Base-by-base conservation (phyloP, 2,888 invertebrate species). In the Cinara cedri region DNA sequence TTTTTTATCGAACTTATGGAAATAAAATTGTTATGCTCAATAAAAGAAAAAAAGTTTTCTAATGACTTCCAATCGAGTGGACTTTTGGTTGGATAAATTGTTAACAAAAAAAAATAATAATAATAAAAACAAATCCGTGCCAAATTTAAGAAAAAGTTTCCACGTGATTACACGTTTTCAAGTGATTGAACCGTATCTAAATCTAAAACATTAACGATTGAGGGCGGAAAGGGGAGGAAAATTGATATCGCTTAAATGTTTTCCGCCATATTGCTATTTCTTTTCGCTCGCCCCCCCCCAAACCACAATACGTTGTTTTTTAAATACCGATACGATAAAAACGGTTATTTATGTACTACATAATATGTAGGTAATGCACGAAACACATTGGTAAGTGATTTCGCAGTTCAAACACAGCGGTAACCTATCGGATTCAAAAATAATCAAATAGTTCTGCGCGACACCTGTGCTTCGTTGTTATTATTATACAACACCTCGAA, bases 71-170 rank as follows among this genome's bases (percentile, higher is more conserved):
- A 46, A 51, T 62, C 42, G 42, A 70, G 19, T 9, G 11, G 42
- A 62, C 16, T 34, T 70, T 60, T 26, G 70, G 34, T 68, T 60
- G 16, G 49, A 60, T 26, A 19, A 51, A 51, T 70, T 21, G 70
- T 68, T 78, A 26, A 11, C 1, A 34, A 19, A 72, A 11, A 62
- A 57, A 72, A 62, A 63, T n/a, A n/a, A 16, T 3, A 26, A 60
- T 26, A 60, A 60, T 26, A 60, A 26, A 24, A 13, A 34, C 26
- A 49, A 34, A 60, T 21, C 42, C 60, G 60, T 70, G 70, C 68
- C 68, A 78, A 78, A 78, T 60, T 3, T 34, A 34, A 62, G 46
- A 26, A 76, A 68, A 78, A 78, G 21, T 60, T 78, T 78, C 51
- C 70, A 42, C 60, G 42, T 60, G 51, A 70, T 70, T 62, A 42